Percentiles rank a stretch among this genome's conserved stretches.
phyloP scores from a whole-genome alignment of 2,888 invertebrate genomes.

The Lithophane semibrunnea region DNA sequence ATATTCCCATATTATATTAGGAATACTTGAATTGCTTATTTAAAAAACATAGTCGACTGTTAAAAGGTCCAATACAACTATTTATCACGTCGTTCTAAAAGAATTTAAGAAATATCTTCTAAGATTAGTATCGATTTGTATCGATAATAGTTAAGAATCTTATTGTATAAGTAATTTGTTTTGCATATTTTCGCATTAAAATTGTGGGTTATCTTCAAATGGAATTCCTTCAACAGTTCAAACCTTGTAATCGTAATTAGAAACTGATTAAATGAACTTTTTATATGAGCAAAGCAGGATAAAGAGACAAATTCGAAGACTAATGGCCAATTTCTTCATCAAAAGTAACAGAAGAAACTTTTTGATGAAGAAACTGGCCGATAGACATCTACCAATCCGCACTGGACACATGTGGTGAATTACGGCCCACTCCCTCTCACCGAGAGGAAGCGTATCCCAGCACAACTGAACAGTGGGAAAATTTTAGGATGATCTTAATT shows the following conservation, averaged over 20 bases:
- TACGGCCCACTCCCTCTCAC: no score
- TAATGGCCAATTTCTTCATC: no score
- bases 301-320: not conserved
- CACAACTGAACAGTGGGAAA: no score
- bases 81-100: constrained; percentile 38
- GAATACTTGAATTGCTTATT: constrained; percentile 57
- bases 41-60: constrained; percentile 57
- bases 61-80: constrained; percentile 37
- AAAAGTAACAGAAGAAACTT: no score
- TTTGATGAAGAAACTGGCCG: no score
- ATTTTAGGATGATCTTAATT: no score
- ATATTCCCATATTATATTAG: constrained; percentile 50
- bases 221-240: constrained; percentile 17
- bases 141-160: constrained; percentile 32
- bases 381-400: no score
- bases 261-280: constrained; percentile 14
- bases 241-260: constrained; percentile 25
- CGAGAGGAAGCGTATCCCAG: no score
- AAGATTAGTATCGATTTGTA: constrained; percentile 48
- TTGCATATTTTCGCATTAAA: constrained; percentile 49
- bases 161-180: constrained; percentile 41
- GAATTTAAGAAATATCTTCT: constrained; percentile 49
- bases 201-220: constrained; percentile 29
- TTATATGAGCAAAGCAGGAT: not conserved
- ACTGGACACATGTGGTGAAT: no score